Percentiles rank a stretch among this genome's conserved stretches.
phyloP scores from a whole-genome alignment of 2,888 invertebrate species.

The Metacarcinus magister region DNA sequence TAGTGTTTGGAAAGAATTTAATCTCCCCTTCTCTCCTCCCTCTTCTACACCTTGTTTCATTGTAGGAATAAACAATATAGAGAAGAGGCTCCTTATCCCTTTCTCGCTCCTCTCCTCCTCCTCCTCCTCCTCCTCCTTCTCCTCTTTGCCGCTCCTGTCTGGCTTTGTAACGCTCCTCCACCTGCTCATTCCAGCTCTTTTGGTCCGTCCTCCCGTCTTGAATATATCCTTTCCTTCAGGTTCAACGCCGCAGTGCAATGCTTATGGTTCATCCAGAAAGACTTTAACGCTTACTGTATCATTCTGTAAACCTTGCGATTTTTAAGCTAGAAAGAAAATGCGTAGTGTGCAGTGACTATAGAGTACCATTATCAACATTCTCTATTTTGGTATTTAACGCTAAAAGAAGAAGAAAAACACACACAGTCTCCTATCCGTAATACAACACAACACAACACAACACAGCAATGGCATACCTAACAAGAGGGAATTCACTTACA shows the following conservation, averaged over 20 bases:
- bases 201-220: not conserved
- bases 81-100: not conserved
- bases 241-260: not conserved
- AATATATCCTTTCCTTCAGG: not conserved
- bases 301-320: too few species aligned
- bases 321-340: too few species aligned
- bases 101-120: not conserved
- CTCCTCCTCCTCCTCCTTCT: not conserved
- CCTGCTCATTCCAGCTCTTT: not conserved
- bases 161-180: not conserved
- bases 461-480: not conserved
- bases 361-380: not conserved
- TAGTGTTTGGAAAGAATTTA: not conserved
- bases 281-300: too few species aligned
- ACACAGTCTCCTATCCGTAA: not conserved
- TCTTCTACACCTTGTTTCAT: not conserved
- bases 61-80: too few species aligned
- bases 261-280: too few species aligned
- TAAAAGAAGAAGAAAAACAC: not conserved
- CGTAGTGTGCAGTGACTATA: too few species aligned
- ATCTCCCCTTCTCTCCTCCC: not conserved
- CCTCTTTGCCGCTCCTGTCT: not conserved
- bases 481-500: not conserved
- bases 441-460: not conserved
- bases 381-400: not conserved